Evolutionary conservation across 2,888 invertebrate species (phyloP).

Genomic region (Oligia latruncula): DNA sequence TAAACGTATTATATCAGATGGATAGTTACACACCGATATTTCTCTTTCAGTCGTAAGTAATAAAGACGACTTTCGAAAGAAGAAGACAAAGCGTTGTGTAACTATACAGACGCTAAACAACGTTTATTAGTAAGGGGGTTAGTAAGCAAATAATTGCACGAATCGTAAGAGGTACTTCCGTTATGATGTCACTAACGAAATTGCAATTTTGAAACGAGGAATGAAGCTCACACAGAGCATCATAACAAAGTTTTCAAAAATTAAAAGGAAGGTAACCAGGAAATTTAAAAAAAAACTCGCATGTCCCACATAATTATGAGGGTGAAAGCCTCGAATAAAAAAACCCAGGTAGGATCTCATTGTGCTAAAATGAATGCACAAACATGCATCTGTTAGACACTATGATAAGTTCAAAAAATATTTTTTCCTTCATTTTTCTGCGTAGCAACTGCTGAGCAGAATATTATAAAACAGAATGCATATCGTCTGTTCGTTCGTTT

Average conservation of each 20-base stretch:
- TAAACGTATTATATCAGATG: no score
- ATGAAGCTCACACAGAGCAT: neutral
- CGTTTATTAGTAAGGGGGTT: no score
- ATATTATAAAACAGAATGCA: neutral
- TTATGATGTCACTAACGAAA: neutral
- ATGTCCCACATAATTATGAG: constrained; percentile 5
- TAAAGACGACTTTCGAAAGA: no score
- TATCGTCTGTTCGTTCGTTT: neutral
- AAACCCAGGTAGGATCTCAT: constrained; percentile 11
- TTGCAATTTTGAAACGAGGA: neutral
- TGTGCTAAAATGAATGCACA: constrained; percentile 9
- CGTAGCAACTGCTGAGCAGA: neutral
- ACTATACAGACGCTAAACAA: no score
- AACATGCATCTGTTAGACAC: constrained; percentile 13
- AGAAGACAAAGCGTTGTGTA: no score
- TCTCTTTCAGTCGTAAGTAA: no score
- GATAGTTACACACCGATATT: no score
- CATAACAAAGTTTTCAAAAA: neutral
- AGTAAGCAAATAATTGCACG: neutral
- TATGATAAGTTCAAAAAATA: neutral
- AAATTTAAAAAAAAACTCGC: neutral
- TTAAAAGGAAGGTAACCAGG: neutral
- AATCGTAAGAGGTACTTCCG: neutral
- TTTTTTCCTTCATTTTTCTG: neutral
- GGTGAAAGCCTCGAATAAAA: neutral